Percentiles rank a stretch among this genome's conserved stretches.
These are phyloP conservation scores for Pocillopora verrucosa DNA, from an alignment of 64 coral and sea anemone genomes.

Conservation along the genomic window DNA sequence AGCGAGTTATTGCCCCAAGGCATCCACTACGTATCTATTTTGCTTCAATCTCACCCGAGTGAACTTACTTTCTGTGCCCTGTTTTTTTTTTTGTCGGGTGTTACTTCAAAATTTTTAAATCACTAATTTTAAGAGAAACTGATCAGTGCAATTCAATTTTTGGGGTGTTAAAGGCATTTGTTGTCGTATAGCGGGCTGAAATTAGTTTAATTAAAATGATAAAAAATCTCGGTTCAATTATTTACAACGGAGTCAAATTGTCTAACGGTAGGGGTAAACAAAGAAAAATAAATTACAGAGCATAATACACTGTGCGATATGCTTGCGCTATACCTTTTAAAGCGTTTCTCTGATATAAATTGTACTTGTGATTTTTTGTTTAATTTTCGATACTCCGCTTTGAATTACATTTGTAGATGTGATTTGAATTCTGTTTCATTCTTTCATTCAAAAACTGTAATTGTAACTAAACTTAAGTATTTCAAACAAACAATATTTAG, in stretches of 20 bases:
- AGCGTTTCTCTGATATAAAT: neutral
- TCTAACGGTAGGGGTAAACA: neutral
- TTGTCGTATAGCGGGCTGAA: neutral
- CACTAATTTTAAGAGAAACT: no score
- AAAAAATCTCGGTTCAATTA: neutral
- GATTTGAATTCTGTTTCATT: neutral
- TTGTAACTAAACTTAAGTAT: neutral
- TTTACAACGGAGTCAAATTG: conserved; percentile 1
- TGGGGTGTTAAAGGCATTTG: neutral
- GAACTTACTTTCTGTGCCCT: no score
- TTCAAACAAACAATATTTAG: neutral
- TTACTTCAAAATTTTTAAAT: no score
- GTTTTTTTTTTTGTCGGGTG: no score
- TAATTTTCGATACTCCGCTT: neutral
- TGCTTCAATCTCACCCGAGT: no score
- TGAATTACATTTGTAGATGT: no score
- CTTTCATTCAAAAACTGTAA: neutral
- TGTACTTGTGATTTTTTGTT: neutral
- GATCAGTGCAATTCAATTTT: neutral
- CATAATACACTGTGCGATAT: neutral
- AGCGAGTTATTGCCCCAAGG: no score
- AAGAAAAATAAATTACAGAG: neutral
- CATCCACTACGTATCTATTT: no score
- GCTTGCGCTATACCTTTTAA: neutral
- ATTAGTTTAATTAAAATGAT: neutral